Base-by-base conservation (phyloP, 2,113 vertebrate genomes). In the Axis porcinus region DNA sequence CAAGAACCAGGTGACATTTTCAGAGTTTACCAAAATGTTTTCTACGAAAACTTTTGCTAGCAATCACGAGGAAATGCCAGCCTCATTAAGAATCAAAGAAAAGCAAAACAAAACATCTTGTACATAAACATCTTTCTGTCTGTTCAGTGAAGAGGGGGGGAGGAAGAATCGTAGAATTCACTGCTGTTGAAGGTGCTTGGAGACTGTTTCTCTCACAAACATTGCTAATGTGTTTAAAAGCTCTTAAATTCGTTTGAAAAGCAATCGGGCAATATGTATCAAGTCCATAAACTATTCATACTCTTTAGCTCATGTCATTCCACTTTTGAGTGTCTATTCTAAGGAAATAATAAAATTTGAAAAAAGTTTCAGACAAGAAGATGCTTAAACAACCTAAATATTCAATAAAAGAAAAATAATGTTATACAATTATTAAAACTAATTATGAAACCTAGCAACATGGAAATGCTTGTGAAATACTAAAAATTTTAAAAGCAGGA, bases 221-320 rank as follows among this genome's bases (percentile, higher is more conserved):
- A 23, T 5, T 54, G 45, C 88, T 67, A 43, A 12, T 55, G 23
- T 30, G 81, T n/a, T 17, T 60, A 52, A 19, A 28, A 57, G 83
- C 57, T 58, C 93, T 94, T 84, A 47, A 85, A 52, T 94, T 60
- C 76, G 36, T 92, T 92, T 91, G 84, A 81, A 92, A 96, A 97
- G 84, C 86, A 92, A 30, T 58, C 89, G 50, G 67, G 52, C 90
- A 79, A 15, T 55, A 89, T 54, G 74, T 45, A 67, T 86, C 54
- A 58, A 33, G 90, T 25, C 50, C 89, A 91, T 57, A 92, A 45
- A 52, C 36, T 87, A 47, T 64, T 52, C 81, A 89, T 54, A 62
- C 70, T 12, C 50, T 55, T 91, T 89, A 86, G 76, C 28, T 95
- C 76, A 93, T 86, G 88, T 33, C 64, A 82, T 95, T 86, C 50